Conservation (phyloP, 2,888 invertebrate species). For the Lacanobia wlatinum region DNA sequence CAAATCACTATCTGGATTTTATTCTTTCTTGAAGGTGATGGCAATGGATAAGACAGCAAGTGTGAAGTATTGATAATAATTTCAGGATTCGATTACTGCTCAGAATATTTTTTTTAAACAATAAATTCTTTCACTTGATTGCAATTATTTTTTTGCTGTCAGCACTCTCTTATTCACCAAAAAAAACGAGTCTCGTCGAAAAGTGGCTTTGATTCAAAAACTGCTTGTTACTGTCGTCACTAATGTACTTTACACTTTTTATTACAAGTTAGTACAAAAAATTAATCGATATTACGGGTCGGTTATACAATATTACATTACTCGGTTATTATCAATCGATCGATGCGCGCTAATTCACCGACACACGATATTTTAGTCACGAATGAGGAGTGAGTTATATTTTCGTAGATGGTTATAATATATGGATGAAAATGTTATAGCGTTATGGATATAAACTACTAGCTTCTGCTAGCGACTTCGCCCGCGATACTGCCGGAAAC, state of each 20-base stretch:
- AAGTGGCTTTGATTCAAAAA: slow-evolving; percentile 28
- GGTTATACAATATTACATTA: slow-evolving; percentile 60
- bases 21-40: background rate
- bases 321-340: slow-evolving; percentile 48
- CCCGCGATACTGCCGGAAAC: too few species aligned
- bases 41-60: too few species aligned
- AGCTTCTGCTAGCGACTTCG: too few species aligned
- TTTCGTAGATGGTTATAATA: slow-evolving; percentile 7
- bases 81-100: too few species aligned
- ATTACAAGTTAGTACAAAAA: slow-evolving; percentile 36
- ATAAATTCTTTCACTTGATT: too few species aligned
- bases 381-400: slow-evolving; percentile 33
- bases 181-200: background rate
- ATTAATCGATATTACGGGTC: slow-evolving; percentile 50
- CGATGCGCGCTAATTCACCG: slow-evolving; percentile 54
- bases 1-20: background rate
- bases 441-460: too few species aligned
- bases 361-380: slow-evolving; percentile 55
- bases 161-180: background rate
- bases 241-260: slow-evolving; percentile 39
- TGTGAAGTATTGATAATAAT: too few species aligned
- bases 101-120: too few species aligned
- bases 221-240: slow-evolving; percentile 1
- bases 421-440: background rate
- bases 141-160: too few species aligned